These are phyloP conservation scores for Mamestra configurata DNA, from an alignment of 1,140 invertebrate species.

Conservation along the genomic window DNA sequence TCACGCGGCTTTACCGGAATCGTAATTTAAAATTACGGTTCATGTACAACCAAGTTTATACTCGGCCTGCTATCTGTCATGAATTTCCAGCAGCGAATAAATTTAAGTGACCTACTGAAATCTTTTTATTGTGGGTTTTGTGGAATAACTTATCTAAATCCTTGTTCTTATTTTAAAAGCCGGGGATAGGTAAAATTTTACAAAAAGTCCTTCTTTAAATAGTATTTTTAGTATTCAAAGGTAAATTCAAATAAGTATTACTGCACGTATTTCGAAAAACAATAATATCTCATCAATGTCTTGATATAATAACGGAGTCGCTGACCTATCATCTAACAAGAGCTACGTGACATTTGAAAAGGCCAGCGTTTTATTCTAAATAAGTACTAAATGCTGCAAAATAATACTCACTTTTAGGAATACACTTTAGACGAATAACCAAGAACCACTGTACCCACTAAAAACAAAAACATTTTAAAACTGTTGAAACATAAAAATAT, in stretches of 20 bases:
- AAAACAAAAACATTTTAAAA: slow-evolving; percentile 18
- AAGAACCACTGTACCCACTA: neutral
- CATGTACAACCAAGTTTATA: neutral
- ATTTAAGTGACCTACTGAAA: slow-evolving; percentile 1
- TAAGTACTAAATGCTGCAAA: too few relatives aligned
- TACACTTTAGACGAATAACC: too few relatives aligned
- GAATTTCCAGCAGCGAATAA: slow-evolving; percentile 2
- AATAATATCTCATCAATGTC: neutral
- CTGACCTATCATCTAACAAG: too few relatives aligned
- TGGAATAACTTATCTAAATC: neutral
- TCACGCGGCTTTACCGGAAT: neutral
- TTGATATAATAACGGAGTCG: too few relatives aligned
- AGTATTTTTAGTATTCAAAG: too few relatives aligned
- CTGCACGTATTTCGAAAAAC: neutral
- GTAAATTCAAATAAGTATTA: too few relatives aligned
- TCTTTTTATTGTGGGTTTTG: neutral
- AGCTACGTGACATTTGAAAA: too few relatives aligned
- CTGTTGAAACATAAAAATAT: neutral
- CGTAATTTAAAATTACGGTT: slow-evolving; percentile 42
- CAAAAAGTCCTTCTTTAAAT: too few relatives aligned
- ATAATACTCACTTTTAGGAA: too few relatives aligned
- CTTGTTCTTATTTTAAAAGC: too few relatives aligned
- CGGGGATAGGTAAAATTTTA: too few relatives aligned
- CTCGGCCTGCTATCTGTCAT: slow-evolving; percentile 13
- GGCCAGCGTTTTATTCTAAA: too few relatives aligned